Base-by-base conservation (phyloP, 2,888 invertebrate genomes). In the Drosophila melanosoma region DNA sequence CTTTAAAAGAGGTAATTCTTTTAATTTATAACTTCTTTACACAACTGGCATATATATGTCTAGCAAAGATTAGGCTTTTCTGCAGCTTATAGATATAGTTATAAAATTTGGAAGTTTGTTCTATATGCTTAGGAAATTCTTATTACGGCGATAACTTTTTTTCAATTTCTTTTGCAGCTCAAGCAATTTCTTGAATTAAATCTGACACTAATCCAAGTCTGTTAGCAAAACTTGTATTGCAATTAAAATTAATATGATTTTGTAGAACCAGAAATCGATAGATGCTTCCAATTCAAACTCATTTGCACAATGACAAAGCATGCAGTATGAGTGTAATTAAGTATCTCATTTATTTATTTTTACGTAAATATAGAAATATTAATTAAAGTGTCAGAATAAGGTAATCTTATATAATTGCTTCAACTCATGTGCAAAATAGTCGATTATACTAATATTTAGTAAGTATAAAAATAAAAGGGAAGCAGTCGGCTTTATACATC, bases 181-280 rank as follows among this genome's bases (percentile, higher is more conserved):
- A n/a, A 79, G 75, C 0, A 75, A 58, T 32, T 63, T 71, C 6
- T 1, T 48, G 42, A 71, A 12, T 6, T 26, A 15, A 52, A 69
- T 79, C 48, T 79, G 78, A 10, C 6, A 20, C n/a, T 12, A 35
- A 20, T 45, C 11, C 11, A 63, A n/a, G 6, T 42, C 52, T 32
- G 11, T 17, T 8, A 7, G 17, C 23, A 11, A 59, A 66, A 26
- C 51, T 79, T 17, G 71, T 51, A 32, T 79, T 75, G 49, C 68
- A 74, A 3, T 49, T 1, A 32, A 78, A 23, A 1, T 11, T 2
- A 2, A 52, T 59, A 1, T 5, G 33, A 3, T 15, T 68, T 12
- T 69, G 49, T 0, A 35, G 1, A 6, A 17, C 65, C 11, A 12
- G 0, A 0, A 0, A 0, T 45, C 0, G 2, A 10, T 10, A 51